Conservation (phyloP, 1,140 invertebrate genomes). For the Adelges cooleyi region DNA sequence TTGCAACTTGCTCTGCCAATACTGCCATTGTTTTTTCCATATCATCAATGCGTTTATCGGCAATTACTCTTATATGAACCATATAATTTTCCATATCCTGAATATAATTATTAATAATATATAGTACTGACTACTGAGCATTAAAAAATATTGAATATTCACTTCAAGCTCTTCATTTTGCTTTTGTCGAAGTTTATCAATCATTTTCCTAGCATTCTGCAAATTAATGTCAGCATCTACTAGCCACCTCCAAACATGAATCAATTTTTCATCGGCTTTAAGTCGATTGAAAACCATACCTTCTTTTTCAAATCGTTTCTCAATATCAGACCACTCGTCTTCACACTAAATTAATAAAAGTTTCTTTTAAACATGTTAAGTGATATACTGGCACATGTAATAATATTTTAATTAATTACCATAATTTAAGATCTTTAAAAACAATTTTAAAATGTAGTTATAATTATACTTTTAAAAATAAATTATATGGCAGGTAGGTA, state of each 20-base stretch:
- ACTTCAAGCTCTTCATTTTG: conserved; percentile 39
- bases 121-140: no score
- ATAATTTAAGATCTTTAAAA: no score
- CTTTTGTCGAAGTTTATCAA: conserved; percentile 38
- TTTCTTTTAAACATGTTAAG: no score
- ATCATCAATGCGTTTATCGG: conserved; percentile 36
- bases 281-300: conserved; percentile 36
- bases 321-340: conserved; percentile 38
- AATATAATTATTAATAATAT: not conserved
- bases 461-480: no score
- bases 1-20: conserved; percentile 34
- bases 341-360: conserved; percentile 32
- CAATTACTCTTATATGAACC: conserved; percentile 36
- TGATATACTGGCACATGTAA: no score
- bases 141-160: not conserved
- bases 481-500: no score
- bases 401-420: no score
- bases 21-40: conserved; percentile 36
- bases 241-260: conserved; percentile 39
- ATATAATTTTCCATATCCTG: conserved; percentile 39
- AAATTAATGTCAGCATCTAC: conserved; percentile 39
- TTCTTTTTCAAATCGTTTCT: conserved; percentile 36
- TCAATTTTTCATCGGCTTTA: conserved; percentile 34
- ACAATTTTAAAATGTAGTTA: no score
- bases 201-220: conserved; percentile 37